Evolutionary conservation across 1,140 invertebrate genomes (phyloP).

Genomic region (Phymorhynchus buccinoides): DNA sequence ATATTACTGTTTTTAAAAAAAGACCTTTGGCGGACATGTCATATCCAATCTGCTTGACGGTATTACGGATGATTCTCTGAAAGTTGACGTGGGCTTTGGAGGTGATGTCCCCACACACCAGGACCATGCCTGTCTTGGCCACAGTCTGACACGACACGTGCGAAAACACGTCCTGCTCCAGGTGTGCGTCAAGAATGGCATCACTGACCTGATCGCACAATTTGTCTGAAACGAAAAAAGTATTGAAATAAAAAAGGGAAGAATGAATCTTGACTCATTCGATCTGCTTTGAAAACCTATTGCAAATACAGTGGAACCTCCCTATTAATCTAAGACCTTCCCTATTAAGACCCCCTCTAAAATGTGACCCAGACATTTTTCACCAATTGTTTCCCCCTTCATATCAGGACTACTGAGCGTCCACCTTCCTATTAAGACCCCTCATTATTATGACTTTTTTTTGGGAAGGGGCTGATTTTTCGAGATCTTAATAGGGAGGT

Average conservation of each 20-base stretch:
- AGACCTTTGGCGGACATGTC: slow-evolving; percentile 91
- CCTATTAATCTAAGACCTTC: too few relatives aligned
- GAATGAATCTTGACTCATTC: neutral
- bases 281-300: neutral
- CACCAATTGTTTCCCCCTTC: neutral
- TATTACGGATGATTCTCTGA: slow-evolving; percentile 94
- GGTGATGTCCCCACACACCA: slow-evolving; percentile 79
- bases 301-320: too few relatives aligned
- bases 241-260: neutral
- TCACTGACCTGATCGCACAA: slow-evolving; percentile 99
- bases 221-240: slow-evolving; percentile 84
- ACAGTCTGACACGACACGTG: slow-evolving; percentile 90
- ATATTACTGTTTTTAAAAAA: too few relatives aligned
- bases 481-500: too few relatives aligned
- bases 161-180: slow-evolving; percentile 94
- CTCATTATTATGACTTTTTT: too few relatives aligned
- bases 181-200: slow-evolving; percentile 96
- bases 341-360: too few relatives aligned
- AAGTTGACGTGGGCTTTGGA: slow-evolving; percentile 91
- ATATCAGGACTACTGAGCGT: neutral
- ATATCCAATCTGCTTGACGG: slow-evolving; percentile 97
- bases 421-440: neutral
- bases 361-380: neutral
- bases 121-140: slow-evolving; percentile 77
- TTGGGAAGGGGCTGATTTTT: too few relatives aligned